Percentiles rank a stretch among this genome's conserved stretches.
Conservation (phyloP, 2,888 invertebrate genomes). For the Drosophila phalerata region DNA sequence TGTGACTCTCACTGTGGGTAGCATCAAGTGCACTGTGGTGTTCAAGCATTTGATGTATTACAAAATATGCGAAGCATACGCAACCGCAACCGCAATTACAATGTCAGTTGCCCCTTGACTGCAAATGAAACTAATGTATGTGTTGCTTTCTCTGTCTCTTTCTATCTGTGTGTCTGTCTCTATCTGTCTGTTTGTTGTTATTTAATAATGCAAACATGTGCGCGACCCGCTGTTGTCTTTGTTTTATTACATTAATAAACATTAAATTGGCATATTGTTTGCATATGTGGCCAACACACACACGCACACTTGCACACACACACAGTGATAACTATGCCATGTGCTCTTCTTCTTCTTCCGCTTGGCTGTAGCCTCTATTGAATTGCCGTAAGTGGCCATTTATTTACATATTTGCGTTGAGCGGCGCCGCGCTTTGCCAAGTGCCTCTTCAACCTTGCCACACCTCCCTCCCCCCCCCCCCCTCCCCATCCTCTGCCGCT, state of each 20-base stretch:
- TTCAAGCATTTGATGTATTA: constrained; percentile 79
- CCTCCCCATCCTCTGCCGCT: not conserved
- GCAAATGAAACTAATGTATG: constrained; percentile 40
- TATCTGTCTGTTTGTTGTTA: constrained; percentile 42
- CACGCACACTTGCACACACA: constrained; percentile 12
- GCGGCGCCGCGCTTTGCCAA: constrained; percentile 61
- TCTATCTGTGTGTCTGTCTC: not conserved
- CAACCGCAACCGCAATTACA: constrained; percentile 73
- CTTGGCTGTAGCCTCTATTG: constrained; percentile 50
- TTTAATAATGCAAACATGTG: constrained; percentile 68
- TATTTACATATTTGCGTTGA: constrained; percentile 79
- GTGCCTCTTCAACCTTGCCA: constrained; percentile 68
- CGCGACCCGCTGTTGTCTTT: constrained; percentile 61
- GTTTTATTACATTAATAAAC: constrained; percentile 72
- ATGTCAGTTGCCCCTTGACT: constrained; percentile 61
- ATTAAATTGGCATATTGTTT: constrained; percentile 72
- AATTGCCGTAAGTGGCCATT: constrained; percentile 79
- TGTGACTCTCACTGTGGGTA: constrained; percentile 21
- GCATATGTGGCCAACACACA: constrained; percentile 49
- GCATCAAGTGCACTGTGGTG: constrained; percentile 65
- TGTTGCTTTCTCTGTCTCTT: not conserved
- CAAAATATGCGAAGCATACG: constrained; percentile 62
- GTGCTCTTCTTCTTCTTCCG: constrained; percentile 14
- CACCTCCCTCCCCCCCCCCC: constrained; percentile 8
- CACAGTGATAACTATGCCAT: constrained; percentile 7